Percentiles rank a stretch among this genome's conserved stretches.
phyloP scores from a whole-genome alignment of 2,113 vertebrate genomes.

The Guaruba guarouba region DNA sequence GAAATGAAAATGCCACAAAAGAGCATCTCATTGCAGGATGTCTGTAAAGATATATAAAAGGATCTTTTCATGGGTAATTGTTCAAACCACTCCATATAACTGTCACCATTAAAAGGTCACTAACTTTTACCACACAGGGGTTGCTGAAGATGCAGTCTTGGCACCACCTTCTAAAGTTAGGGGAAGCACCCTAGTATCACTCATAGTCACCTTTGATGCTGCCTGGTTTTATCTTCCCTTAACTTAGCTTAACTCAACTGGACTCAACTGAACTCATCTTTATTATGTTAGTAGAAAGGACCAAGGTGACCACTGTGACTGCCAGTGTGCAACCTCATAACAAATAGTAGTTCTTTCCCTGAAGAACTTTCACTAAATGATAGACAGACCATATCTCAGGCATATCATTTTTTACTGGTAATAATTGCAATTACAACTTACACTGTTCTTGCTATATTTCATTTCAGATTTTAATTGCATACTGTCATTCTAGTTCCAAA shows the following conservation, averaged over 20 bases:
- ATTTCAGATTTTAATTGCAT: conserved; percentile 55
- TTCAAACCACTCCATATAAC: conserved; percentile 59
- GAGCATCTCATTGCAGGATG: conserved; percentile 62
- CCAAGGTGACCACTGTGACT: background rate
- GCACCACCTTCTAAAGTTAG: background rate
- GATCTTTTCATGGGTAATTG: conserved; percentile 65
- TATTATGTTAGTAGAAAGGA: background rate
- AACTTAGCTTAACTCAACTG: background rate
- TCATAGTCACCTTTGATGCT: background rate
- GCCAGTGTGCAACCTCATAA: background rate
- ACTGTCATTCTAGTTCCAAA: conserved; percentile 43
- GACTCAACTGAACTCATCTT: background rate
- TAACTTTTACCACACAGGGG: conserved; percentile 35
- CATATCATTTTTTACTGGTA: background rate
- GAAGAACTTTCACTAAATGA: background rate
- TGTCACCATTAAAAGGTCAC: conserved; percentile 71
- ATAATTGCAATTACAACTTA: conserved; percentile 45
- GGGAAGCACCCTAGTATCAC: background rate
- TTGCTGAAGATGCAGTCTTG: conserved; percentile 10
- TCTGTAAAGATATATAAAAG: conserved; percentile 65
- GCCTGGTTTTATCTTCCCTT: background rate
- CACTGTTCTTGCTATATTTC: conserved; percentile 41
- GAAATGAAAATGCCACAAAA: conserved; percentile 69
- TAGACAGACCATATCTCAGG: conserved; percentile 25
- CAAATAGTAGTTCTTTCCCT: conserved; percentile 6